Conservation (phyloP, 2,888 invertebrate genomes). For the Standfussiana lucernea region DNA sequence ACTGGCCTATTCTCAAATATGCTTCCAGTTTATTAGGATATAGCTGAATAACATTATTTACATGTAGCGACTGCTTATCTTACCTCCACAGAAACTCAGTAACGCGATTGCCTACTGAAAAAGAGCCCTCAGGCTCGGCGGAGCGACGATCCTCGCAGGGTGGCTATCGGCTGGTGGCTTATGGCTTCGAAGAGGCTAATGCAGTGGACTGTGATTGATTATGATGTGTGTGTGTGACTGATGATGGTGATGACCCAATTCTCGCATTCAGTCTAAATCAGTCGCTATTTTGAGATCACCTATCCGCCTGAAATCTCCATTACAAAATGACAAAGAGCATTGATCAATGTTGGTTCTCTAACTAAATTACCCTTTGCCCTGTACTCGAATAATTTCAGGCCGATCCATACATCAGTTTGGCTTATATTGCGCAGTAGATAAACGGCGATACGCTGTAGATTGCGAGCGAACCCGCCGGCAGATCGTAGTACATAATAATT, state of each 20-base stretch:
- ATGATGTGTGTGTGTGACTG: no score
- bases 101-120: neutral
- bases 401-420: slow-evolving; percentile 9
- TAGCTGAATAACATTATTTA: neutral
- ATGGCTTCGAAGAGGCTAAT: no score
- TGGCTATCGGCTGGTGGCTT: no score
- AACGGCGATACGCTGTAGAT: slow-evolving; percentile 17
- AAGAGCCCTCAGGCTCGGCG: no score
- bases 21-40: neutral
- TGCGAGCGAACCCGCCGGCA: slow-evolving; percentile 7
- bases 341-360: neutral
- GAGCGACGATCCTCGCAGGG: no score
- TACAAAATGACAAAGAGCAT: neutral
- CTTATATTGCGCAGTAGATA: slow-evolving; percentile 30
- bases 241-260: no score
- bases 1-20: neutral
- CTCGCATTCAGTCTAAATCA: neutral
- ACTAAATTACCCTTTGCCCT: neutral
- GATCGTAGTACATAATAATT: slow-evolving; percentile 47
- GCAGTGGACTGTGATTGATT: no score
- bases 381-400: neutral
- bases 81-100: neutral
- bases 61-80: neutral
- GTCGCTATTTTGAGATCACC: neutral
- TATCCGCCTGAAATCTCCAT: neutral